Evolutionary conservation across 2,888 invertebrate species (phyloP).

Genomic region (Lasioglossum leucozonium): DNA sequence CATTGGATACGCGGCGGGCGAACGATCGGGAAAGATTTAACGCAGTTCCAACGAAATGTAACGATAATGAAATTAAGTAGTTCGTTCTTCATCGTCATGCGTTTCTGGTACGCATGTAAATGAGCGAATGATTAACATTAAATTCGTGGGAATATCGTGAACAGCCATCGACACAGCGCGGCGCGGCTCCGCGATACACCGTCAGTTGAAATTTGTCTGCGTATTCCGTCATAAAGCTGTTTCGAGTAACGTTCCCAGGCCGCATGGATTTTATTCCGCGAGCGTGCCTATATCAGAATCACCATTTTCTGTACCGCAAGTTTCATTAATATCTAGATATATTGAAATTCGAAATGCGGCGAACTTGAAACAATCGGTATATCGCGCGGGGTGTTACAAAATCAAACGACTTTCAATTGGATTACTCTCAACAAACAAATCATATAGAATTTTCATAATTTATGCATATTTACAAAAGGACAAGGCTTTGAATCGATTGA

Average conservation of each 20-base stretch:
- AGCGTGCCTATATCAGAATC: conserved; percentile 28
- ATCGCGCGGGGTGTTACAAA: not conserved
- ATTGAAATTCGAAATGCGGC: conserved; percentile 6
- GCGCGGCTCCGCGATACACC: not conserved
- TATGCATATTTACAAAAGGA: not conserved
- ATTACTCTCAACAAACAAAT: not conserved
- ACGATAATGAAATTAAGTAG: conserved; percentile 48
- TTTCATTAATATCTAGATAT: conserved; percentile 31
- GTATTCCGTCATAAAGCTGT: conserved; percentile 42
- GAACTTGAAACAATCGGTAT: not conserved
- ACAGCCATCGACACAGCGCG: conserved; percentile 30
- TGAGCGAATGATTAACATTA: conserved; percentile 54
- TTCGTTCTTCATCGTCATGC: conserved; percentile 46
- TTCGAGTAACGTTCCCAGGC: not conserved
- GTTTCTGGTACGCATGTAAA: conserved; percentile 43
- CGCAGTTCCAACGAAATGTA: conserved; percentile 22
- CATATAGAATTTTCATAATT: not conserved
- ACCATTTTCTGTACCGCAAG: conserved; percentile 29
- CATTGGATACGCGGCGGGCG: not conserved
- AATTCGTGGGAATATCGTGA: conserved; percentile 52
- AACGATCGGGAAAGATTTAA: conserved; percentile 19
- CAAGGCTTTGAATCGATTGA: not conserved
- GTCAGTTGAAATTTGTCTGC: conserved; percentile 41
- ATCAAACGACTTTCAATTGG: not conserved
- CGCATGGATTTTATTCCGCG: conserved; percentile 40